Percentiles rank a stretch among this genome's conserved stretches.
phyloP scores from a whole-genome alignment of 2,888 invertebrate species.

The Meganola albula region DNA sequence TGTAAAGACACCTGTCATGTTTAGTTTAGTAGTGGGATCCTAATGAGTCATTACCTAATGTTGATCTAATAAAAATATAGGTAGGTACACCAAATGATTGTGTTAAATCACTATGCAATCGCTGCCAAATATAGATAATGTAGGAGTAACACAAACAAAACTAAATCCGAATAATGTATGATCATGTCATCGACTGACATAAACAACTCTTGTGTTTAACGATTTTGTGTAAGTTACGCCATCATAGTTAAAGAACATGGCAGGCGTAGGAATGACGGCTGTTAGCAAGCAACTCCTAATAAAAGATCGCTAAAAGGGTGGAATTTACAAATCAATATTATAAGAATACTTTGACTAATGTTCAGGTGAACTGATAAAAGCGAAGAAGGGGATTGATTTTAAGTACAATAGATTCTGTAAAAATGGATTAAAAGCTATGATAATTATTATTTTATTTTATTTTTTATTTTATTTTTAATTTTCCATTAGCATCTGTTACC shows the following conservation, averaged over 20 bases:
- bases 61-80: too few relatives aligned
- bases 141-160: slow-evolving; percentile 18
- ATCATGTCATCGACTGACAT: slow-evolving; percentile 27
- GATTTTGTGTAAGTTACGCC: slow-evolving; percentile 27
- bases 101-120: neutral
- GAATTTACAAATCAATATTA: slow-evolving; percentile 28
- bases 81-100: too few relatives aligned
- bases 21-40: too few relatives aligned
- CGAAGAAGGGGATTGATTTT: slow-evolving; percentile 22
- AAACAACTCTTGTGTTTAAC: slow-evolving; percentile 13
- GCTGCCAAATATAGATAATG: slow-evolving; percentile 10
- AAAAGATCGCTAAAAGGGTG: slow-evolving; percentile 32
- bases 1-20: too few relatives aligned
- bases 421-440: too few relatives aligned
- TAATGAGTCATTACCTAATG: too few relatives aligned
- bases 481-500: too few relatives aligned
- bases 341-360: slow-evolving; percentile 32
- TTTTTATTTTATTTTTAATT: too few relatives aligned
- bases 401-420: too few relatives aligned
- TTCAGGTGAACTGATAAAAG: slow-evolving; percentile 24
- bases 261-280: slow-evolving; percentile 27
- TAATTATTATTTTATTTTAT: too few relatives aligned
- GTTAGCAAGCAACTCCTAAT: slow-evolving; percentile 29
- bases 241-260: neutral
- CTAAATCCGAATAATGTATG: slow-evolving; percentile 13